Base-by-base conservation (phyloP, 1,140 invertebrate genomes). In the Drosophila arawakana region DNA sequence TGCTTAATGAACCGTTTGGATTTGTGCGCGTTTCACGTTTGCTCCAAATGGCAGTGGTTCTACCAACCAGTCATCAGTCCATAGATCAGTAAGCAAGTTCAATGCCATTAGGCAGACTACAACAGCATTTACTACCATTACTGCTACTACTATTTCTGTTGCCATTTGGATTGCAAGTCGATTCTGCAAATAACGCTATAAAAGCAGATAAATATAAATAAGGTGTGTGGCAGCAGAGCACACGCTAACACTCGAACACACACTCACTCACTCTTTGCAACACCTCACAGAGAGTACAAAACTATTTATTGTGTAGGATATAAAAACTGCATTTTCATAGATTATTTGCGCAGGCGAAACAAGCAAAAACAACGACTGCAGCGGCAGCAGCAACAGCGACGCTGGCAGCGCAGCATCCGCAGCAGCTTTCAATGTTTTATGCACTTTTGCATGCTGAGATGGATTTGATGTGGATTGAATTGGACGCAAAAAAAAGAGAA, bases 1-100 rank as follows among this genome's bases (percentile, higher is more conserved):
- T 88, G 83, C 73, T 89, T 80, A 83, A 88, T 89, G 80, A 80
- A 80, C 80, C 84, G 80, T 88, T 88, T 65, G 52, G 50, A 55
- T 55, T 47, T 18, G 30, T 30, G 11, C 13, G 37, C 70, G 72
- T 73, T 65, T 58, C 63, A 73, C 66, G 65, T 79, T 74, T 88
- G 73, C 83, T 83, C 80, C 73, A 83, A 83, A 88, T 88, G 83
- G 67, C 73, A 74, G 37, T 65, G 44, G 60, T 69, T 73, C 73
- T 76, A 54, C 47, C 57, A 78, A 78, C 73, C 73, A 76, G 73
- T 78, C 58, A 78, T 67, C 73, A 76, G 67, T 78, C 58, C 49
- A 74, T 44, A 67, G 67, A 65, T 71, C 73, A 66, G 62, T 49
- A 37, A 67, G 30, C 83, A 83, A 88, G 83, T 83, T 88, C 84